These are phyloP conservation scores for Marisa cornuarietis DNA, from an alignment of 1,140 invertebrate genomes.

Conservation along the genomic window DNA sequence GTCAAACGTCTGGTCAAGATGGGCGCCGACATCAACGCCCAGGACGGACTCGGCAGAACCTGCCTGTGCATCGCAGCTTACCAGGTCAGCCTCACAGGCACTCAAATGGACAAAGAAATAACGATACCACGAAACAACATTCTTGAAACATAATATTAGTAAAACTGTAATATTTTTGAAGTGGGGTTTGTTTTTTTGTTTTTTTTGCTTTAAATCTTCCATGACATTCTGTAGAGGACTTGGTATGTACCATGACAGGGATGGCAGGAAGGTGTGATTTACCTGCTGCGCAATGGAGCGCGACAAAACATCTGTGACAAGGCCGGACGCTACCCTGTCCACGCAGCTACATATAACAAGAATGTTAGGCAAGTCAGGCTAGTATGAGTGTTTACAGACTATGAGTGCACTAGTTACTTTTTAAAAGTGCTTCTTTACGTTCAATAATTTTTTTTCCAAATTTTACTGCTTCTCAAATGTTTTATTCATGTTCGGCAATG, in stretches of 20 bases:
- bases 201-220: no score
- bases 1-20: slow-evolving; percentile 58
- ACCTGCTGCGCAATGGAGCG: slow-evolving; percentile 54
- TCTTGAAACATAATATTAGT: no score
- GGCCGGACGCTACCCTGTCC: slow-evolving; percentile 48
- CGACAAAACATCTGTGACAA: slow-evolving; percentile 53
- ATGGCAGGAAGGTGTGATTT: slow-evolving; percentile 57
- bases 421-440: no score
- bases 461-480: no score
- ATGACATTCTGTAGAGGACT: neutral
- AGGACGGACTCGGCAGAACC: slow-evolving; percentile 53
- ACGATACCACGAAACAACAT: no score
- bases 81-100: slow-evolving; percentile 40
- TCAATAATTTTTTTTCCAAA: neutral
- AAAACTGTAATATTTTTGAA: neutral
- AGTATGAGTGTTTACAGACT: no score
- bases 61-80: slow-evolving; percentile 54
- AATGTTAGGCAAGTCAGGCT: slow-evolving; percentile 39
- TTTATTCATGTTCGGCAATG: no score
- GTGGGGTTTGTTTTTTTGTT: no score
- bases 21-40: slow-evolving; percentile 55
- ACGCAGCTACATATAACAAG: slow-evolving; percentile 54
- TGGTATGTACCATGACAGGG: slow-evolving; percentile 36
- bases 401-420: no score
- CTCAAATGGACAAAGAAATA: neutral